Evolutionary conservation across 1,140 invertebrate genomes (phyloP), one percentile per base, ranked within the genome.

Genomic region (Drosophila jambulina): DNA sequence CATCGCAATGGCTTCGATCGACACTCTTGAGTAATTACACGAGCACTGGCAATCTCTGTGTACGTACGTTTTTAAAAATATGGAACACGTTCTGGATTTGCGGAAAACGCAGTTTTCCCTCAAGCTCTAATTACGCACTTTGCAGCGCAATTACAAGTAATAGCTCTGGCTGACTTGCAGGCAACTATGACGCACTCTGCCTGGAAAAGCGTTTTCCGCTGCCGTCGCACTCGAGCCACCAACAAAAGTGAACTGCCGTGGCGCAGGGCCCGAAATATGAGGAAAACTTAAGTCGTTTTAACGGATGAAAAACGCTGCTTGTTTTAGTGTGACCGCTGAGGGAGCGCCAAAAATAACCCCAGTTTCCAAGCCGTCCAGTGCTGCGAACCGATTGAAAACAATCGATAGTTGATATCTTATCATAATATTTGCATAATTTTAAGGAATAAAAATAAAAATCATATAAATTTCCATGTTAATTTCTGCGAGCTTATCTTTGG

Each of bases 141-240:
- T 74, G 45, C 51, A 75, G 19, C n/a, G 64, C 56, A 78, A 78
- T 69, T 69, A 78, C 65, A 43, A 53, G 15, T 70, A 78, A 71
- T 70, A 70, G 72, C 64, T 83, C 40, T 82, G 49, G 42, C 34
- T 85, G 72, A 81, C 76, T 82, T 77, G 57, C 56, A 51, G 59
- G 54, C 68, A 84, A 80, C 65, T 80, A 57, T 77, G 45, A 43
- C 70, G 80, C 77, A 88, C 77, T 80, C 60, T 61, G 69, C 64
- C 67, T 77, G 70, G 70, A 70, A 78, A 70, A 69, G 61, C 65
- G 65, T 64, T 72, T 67, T 76, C 67, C 68, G 59, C 75, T 77
- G 48, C 49, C 62, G 83, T 87, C 72, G 75, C 80, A 86, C 63
- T 86, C 67, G 70, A 87, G 79, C 60, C 78, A 83, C 74, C 74